These are phyloP conservation scores for Epistrophella euchroma DNA, from an alignment of 2,888 invertebrate species.

Conservation along the genomic window DNA sequence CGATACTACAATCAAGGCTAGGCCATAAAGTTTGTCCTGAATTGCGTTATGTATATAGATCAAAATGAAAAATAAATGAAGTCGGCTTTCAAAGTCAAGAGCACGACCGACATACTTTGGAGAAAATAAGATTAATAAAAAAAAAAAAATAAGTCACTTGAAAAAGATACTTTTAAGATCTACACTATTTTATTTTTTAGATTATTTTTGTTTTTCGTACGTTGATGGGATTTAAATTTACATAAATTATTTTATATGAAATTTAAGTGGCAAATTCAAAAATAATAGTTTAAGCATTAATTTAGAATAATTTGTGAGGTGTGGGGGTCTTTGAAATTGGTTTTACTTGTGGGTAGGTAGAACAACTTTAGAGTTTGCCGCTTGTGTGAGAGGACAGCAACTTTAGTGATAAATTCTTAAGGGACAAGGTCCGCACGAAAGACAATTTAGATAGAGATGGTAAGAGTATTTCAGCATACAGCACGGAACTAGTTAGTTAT, in stretches of 20 bases:
- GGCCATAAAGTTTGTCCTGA: slow-evolving; percentile 60
- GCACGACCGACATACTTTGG: slow-evolving; percentile 49
- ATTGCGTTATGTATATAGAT: slow-evolving; percentile 34
- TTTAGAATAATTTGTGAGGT: slow-evolving; percentile 8
- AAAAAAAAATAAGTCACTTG: slow-evolving; percentile 17
- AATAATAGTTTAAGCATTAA: not conserved
- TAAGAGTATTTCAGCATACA: too few species aligned
- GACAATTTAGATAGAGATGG: too few species aligned
- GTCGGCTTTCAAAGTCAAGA: slow-evolving; percentile 70
- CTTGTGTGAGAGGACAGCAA: not conserved
- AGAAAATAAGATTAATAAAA: slow-evolving; percentile 44
- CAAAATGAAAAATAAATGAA: not conserved
- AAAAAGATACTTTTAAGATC: slow-evolving; percentile 16
- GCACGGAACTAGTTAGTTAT: too few species aligned
- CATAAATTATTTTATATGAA: slow-evolving; percentile 5
- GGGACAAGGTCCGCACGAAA: not conserved
- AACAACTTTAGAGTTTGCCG: not conserved
- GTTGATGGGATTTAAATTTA: not conserved
- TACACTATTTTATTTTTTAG: slow-evolving; percentile 11
- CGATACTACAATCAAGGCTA: slow-evolving; percentile 54
- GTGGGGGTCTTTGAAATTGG: slow-evolving; percentile 2
- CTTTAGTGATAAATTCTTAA: not conserved
- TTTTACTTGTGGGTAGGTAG: not conserved
- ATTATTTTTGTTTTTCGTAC: not conserved
- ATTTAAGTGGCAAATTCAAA: slow-evolving; percentile 2